Evolutionary conservation across 2,888 invertebrate species (phyloP), one percentile per base, ranked within the genome.

Genomic region (Orchesella flavescens): DNA sequence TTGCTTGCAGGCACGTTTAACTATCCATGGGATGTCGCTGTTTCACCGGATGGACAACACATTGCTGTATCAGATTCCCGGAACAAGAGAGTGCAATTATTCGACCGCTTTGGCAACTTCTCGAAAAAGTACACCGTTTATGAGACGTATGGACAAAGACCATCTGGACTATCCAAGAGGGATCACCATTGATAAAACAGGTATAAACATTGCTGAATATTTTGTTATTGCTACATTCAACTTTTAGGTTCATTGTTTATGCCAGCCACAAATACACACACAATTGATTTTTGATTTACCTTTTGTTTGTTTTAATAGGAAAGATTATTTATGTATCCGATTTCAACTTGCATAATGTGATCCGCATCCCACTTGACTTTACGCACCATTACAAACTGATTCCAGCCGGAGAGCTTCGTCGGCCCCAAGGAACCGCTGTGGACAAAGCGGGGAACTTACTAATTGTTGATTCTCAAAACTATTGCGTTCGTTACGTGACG

Each of bases 21-120:
- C 34, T 88, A 82, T 55, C 88, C 88, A 0, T 88, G 88, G 87
- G 88, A 84, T 34, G 69, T 88, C 15, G 86, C 73, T 24, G 85
- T 82, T 0, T 82, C 86, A 7, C 65, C 69, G 34, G 44, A 78
- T 78, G 88, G 88, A 49, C 24, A 59, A n/a, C 55, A 73, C 12
- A 83, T 88, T 46, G 87, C 44, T 12, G 86, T 88, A 0, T 72
- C 87, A 1, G 87, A 88, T 71, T 83, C 87, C 3, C 73, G 85
- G 65, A 88, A 88, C 72, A 84, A 84, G 24, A 77, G 88, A 1
- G n/a, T 88, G 19, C 88, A 88, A 55, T 63, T 87, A 1, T 87
- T 87, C 74, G 80, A 82, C 49, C 15, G 10, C 1, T 13, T 44
- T 68, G 84, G 84, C 34, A 74, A 69, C 13, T 86, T 55, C 68